Percentiles rank a stretch among this genome's conserved stretches.
These are phyloP conservation scores for Gopherus evgoodei DNA, from an alignment of 2,113 vertebrate species.

Conservation along the genomic window DNA sequence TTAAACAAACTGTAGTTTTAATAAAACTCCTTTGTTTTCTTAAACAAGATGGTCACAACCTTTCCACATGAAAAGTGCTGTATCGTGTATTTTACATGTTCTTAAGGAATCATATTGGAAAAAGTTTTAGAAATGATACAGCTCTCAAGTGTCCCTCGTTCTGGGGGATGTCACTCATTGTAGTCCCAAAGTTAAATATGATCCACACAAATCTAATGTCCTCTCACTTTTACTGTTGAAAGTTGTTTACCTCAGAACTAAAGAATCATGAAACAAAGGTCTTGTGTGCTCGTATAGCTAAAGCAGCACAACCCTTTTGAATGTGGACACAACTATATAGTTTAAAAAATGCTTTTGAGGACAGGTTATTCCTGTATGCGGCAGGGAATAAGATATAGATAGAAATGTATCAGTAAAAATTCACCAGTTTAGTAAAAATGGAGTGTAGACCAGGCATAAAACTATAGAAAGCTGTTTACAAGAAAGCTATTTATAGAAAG, in stretches of 20 bases:
- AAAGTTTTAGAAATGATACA: not conserved
- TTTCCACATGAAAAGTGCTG: not conserved
- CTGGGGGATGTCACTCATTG: not conserved
- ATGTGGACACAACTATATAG: not conserved
- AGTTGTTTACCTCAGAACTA: not conserved
- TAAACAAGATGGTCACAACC: not conserved
- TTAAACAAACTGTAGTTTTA: not conserved
- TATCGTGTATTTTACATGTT: not conserved
- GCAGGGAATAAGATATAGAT: not conserved
- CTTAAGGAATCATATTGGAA: not conserved
- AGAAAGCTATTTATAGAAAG: not conserved
- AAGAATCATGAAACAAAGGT: not conserved
- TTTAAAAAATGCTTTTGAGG: not conserved
- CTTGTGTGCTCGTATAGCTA: not conserved
- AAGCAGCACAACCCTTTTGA: not conserved
- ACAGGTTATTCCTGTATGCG: not conserved
- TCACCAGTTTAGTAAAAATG: not conserved
- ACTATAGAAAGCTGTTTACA: not conserved
- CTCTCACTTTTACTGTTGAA: not conserved
- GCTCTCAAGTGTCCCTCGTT: not conserved
- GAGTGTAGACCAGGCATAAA: not conserved
- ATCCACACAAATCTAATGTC: not conserved
- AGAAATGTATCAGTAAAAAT: not conserved
- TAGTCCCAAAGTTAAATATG: not conserved
- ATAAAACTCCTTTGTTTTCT: not conserved